phyloP scores from a whole-genome alignment of 2,113 vertebrate species.

The Nerophis ophidion region DNA sequence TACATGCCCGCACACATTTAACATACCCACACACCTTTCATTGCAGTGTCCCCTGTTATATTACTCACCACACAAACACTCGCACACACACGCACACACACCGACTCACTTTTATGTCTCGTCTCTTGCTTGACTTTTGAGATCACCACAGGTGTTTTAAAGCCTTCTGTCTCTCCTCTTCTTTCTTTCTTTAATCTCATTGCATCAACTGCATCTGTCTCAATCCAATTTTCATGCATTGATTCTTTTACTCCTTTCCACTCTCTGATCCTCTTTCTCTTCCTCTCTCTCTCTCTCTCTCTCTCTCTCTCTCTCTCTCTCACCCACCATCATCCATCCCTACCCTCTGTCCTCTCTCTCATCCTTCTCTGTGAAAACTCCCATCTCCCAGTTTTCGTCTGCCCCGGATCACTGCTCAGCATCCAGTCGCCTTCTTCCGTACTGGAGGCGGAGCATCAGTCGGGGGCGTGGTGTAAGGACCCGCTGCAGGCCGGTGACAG shows the following conservation, averaged over 20 bases:
- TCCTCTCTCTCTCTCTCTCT: neutral
- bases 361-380: slow-evolving; percentile 39
- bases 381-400: slow-evolving; percentile 84
- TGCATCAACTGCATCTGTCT: slow-evolving; percentile 52
- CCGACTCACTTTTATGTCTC: slow-evolving; percentile 30
- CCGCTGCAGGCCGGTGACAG: slow-evolving; percentile 89
- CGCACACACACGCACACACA: slow-evolving; percentile 2
- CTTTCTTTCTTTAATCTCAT: slow-evolving; percentile 53
- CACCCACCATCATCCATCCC: slow-evolving; percentile 10
- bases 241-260: slow-evolving; percentile 42
- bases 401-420: slow-evolving; percentile 84
- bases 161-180: slow-evolving; percentile 57
- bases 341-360: slow-evolving; percentile 21
- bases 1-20: slow-evolving; percentile 18
- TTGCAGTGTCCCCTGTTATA: slow-evolving; percentile 66
- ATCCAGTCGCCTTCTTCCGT: slow-evolving; percentile 81
- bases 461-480: slow-evolving; percentile 93
- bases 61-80: slow-evolving; percentile 39
- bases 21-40: slow-evolving; percentile 54
- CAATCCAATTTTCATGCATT: slow-evolving; percentile 55
- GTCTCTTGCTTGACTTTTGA: slow-evolving; percentile 52
- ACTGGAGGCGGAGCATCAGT: slow-evolving; percentile 87
- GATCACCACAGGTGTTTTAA: slow-evolving; percentile 57
- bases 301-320: slow-evolving; percentile 3
- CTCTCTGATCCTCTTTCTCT: slow-evolving; percentile 30